Evolutionary conservation across 2,797 vertebrate genomes (phyloP), one percentile per base, ranked within the genome.

Genomic region (Salmo trutta): DNA sequence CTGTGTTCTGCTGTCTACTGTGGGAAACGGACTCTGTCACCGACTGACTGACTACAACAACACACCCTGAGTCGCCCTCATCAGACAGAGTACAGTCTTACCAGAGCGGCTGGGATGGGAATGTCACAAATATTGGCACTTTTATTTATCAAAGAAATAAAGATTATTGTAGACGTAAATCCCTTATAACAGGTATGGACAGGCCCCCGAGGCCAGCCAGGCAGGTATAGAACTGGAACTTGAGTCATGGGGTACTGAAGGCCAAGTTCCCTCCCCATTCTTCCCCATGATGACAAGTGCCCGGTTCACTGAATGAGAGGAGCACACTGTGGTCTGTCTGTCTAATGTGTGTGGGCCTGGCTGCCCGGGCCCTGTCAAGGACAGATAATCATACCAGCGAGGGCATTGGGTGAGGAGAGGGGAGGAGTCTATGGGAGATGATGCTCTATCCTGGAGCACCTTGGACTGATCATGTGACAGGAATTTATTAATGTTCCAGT

Each of bases 1-100:
- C 92, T 93, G 91, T 92, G 77, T 93, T 94, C 88, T 90, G 88
- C 92, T 90, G 86, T 89, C 16, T 81, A 71, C 75, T 27, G 59
- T 64, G 21, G 10, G 59, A 64, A 24, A 8, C 59, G 4, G 8
- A 29, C 82, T 41, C 82, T 41, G 78, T 83, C 29, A 67, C 81
- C 69, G 82, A 70, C 31, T 29, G 31, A 72, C 31, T 29, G 31
- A 24, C 67, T 52, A 41, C 62, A 6, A 62, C 73, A 70, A 78
- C 82, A 80, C 83, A 82, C 81, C 78, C 83, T 81, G 80, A 75
- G 76, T 77, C 81, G 84, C 72, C 82, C 67, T 73, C 27, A 81
- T 88, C 80, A 21, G 15, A 17, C 29, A 74, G 80, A 75, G 82
- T 75, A 21, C 68, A 74, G 76, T 82, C 82, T 81, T 72, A 78